Evolutionary conservation across 1,140 invertebrate genomes (phyloP).

Genomic region (Habropoda laboriosa): DNA sequence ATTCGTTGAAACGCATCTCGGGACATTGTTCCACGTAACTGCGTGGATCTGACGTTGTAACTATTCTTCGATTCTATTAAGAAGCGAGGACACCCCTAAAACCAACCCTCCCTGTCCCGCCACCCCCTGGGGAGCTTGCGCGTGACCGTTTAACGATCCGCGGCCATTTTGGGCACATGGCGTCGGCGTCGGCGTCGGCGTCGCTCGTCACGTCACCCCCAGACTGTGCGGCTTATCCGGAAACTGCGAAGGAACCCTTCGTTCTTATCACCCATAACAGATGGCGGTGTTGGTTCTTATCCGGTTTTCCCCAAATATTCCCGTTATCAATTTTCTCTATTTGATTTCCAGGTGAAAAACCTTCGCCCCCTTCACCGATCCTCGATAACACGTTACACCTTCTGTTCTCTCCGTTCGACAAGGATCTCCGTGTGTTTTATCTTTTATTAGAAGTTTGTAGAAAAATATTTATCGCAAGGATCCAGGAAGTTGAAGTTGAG

Average conservation of each 20-base stretch:
- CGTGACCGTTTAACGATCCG: conserved; percentile 69
- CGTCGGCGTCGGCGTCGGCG: conserved; percentile 69
- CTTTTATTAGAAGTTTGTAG: not conserved
- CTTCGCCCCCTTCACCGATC: not conserved
- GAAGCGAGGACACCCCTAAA: conserved; percentile 54
- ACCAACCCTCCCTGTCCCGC: conserved; percentile 57
- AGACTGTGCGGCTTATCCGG: conserved; percentile 72
- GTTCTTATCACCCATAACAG: conserved; percentile 75
- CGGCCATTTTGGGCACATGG: conserved; percentile 78
- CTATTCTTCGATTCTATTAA: conserved; percentile 63
- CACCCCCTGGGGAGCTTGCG: conserved; percentile 66
- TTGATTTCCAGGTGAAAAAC: not conserved
- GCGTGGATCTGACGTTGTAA: conserved; percentile 52
- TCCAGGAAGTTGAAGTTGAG: no score
- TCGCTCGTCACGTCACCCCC: conserved; percentile 71
- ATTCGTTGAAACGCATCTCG: not conserved
- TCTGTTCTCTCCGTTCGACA: no score
- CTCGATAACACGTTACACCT: not conserved
- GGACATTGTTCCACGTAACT: conserved; percentile 16
- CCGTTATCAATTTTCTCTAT: not conserved
- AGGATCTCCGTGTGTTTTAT: not conserved
- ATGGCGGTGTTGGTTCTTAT: conserved; percentile 73
- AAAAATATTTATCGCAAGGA: no score
- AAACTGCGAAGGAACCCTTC: conserved; percentile 73
- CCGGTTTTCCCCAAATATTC: conserved; percentile 46